These are phyloP conservation scores for Euwallacea similis DNA, from an alignment of 1,140 invertebrate species.

Conservation along the genomic window DNA sequence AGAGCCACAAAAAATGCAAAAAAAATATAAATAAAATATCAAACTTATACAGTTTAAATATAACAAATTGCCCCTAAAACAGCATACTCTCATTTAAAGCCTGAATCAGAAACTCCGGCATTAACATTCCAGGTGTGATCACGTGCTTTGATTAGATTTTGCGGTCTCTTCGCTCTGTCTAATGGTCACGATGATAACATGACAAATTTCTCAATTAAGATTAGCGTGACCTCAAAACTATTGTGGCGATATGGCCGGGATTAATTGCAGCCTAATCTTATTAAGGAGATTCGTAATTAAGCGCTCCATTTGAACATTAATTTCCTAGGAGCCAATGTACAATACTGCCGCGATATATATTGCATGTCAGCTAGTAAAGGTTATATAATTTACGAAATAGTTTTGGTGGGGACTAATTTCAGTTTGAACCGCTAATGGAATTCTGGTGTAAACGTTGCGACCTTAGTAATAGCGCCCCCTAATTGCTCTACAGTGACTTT, in stretches of 20 bases:
- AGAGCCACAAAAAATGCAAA: too few relatives aligned
- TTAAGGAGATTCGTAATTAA: constrained; percentile 43
- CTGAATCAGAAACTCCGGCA: background rate
- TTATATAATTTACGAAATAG: constrained; percentile 31
- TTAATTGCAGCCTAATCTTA: constrained; percentile 43
- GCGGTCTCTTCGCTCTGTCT: constrained; percentile 28
- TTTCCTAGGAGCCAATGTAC: constrained; percentile 34
- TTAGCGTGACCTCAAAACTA: constrained; percentile 28
- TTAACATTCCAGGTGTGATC: constrained; percentile 35
- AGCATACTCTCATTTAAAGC: too few relatives aligned
- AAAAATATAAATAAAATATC: too few relatives aligned
- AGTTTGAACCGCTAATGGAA: constrained; percentile 21
- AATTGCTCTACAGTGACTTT: background rate
- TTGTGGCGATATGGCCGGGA: constrained; percentile 36
- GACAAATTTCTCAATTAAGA: constrained; percentile 40
- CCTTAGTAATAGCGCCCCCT: background rate
- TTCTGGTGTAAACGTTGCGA: constrained; percentile 9
- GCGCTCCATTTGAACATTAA: constrained; percentile 44
- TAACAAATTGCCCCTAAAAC: too few relatives aligned
- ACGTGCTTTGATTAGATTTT: constrained; percentile 33
- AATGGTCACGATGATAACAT: constrained; percentile 40
- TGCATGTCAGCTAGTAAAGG: constrained; percentile 34
- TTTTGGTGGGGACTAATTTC: constrained; percentile 30
- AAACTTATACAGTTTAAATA: too few relatives aligned
- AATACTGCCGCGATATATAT: constrained; percentile 32